Evolutionary conservation across 1,140 invertebrate genomes (phyloP), one percentile per base, ranked within the genome.

Genomic region (Temnothorax longispinosus): DNA sequence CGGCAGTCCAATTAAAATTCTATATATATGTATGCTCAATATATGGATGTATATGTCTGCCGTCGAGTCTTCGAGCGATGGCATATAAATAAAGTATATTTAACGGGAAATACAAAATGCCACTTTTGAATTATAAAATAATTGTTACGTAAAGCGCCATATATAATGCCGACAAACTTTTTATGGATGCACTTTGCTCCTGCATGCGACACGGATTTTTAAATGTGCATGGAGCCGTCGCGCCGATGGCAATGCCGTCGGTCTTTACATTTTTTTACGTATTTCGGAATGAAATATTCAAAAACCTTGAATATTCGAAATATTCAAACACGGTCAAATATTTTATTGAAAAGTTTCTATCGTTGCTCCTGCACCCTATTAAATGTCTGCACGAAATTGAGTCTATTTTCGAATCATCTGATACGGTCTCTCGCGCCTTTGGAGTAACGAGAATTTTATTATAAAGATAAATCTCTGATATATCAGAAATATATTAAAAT

Each of bases 1-100:
- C 41, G 52, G 71, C 67, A 35, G 47, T 75, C 88, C 85, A 87
- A 90, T 90, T 90, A 90, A 90, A 90, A 90, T 90, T 85, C 85
- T 75, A 67, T 74, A 84, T 50, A 62, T 78, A 84, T 47, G 64
- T 80, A 72, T 32, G 50, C 32, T 54, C 41, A 54, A 62, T 52
- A 47, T 54, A 32, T 27, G 18, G 27, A 27, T 27, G 27, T 27
- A 27, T 62, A 52, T 38, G 32, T 60, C 65, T 44, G 44, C 32
- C 60, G 38, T n/a, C 44, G 58, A 50, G 58, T 54, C 74, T 78
- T 65, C 47, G 74, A 78, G 27, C 47, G 58, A 44, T 56, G 7
- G 38, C 32, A 69, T 76, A 87, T 86, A 89, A 89, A 89, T 87
- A 82, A 89, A 87, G 67, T 81, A 85, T 88, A 85, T 88, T 88